These are phyloP conservation scores for Lacerta bilineata DNA, from an alignment of 2,797 vertebrate species.

Conservation along the genomic window DNA sequence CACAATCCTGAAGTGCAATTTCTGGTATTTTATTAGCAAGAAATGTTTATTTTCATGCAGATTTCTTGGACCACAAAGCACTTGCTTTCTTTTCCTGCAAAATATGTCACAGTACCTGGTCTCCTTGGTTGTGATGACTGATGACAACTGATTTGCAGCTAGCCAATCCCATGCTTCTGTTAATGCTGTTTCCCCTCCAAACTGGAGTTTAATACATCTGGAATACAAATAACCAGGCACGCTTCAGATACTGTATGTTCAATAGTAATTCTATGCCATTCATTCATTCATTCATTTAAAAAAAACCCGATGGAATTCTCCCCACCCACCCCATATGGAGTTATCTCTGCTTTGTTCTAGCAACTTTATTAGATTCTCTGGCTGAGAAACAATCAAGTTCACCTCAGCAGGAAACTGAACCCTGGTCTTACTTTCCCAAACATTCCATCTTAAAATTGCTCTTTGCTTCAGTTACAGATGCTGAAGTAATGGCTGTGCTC, in stretches of 20 bases:
- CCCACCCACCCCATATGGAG: neutral
- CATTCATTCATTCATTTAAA: neutral
- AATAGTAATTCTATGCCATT: neutral
- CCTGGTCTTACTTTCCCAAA: neutral
- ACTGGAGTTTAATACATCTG: conserved; percentile 94
- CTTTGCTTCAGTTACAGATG: neutral
- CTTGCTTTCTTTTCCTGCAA: neutral
- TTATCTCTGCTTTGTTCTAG: neutral
- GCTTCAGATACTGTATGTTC: accelerated
- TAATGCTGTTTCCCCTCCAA: conserved; percentile 87
- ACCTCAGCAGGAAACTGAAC: neutral
- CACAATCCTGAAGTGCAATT: neutral
- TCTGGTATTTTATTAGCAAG: accelerated
- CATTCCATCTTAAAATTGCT: neutral
- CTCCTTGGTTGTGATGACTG: conserved; percentile 92
- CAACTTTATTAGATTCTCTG: neutral
- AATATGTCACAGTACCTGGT: conserved; percentile 82
- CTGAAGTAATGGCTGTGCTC: neutral
- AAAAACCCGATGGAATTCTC: neutral
- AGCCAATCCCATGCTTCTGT: conserved; percentile 95
- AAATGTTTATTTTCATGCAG: neutral
- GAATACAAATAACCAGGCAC: neutral
- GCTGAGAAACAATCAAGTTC: neutral
- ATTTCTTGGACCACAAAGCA: neutral
- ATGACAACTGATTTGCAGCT: conserved; percentile 90